A percentile compares a stretch with the other conserved stretches of the same genome.
Evolutionary conservation across 2,797 vertebrate genomes (phyloP).

Genomic region (Monodelphis domestica): DNA sequence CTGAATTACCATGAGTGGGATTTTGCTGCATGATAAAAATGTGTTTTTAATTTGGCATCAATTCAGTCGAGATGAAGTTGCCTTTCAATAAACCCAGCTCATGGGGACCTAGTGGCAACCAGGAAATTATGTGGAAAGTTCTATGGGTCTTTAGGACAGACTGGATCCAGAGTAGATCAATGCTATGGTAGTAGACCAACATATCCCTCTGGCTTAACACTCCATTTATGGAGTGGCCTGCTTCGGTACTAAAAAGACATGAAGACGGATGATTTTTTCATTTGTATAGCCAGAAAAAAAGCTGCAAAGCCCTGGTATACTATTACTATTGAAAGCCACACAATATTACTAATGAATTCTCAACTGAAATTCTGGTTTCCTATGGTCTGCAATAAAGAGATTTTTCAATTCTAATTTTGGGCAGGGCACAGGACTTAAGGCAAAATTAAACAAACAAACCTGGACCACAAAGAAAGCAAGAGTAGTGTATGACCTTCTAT

Average conservation of each 20-base stretch:
- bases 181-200: not conserved
- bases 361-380: not conserved
- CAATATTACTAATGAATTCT: conserved; percentile 22
- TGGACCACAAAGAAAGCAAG: conserved; percentile 55
- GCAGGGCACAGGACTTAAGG: conserved; percentile 28
- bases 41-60: not conserved
- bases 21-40: not conserved
- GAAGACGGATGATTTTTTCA: not conserved
- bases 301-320: not conserved
- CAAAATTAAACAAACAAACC: conserved; percentile 35
- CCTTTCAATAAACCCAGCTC: not conserved
- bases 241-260: not conserved
- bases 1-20: not conserved
- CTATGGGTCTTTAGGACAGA: not conserved
- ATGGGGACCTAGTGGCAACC: not conserved
- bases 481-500: conserved; percentile 35
- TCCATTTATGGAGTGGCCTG: not conserved
- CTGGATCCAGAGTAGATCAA: not conserved
- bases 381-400: not conserved
- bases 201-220: not conserved
- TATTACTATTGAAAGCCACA: conserved; percentile 2
- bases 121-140: not conserved
- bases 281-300: conserved; percentile 3
- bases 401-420: conserved; percentile 25
- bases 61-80: not conserved